phyloP scores from a whole-genome alignment of 2,888 invertebrate genomes.

The Nowickia ferox region DNA sequence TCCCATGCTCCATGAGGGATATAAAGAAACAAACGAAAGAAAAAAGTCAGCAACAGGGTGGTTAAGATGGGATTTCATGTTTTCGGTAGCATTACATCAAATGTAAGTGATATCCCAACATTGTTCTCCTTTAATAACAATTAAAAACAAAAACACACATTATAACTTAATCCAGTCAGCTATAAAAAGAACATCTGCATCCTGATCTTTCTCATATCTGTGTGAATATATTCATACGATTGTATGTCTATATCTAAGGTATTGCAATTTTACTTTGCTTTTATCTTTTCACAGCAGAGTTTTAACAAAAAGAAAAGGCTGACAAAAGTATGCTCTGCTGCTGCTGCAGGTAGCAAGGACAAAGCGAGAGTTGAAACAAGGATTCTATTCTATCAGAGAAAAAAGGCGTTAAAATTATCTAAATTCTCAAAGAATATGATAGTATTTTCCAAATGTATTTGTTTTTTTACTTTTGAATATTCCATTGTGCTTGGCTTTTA shows the following conservation, averaged over 20 bases:
- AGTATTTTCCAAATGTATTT: constrained; percentile 32
- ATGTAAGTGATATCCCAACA: constrained; percentile 68
- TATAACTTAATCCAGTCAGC: constrained; percentile 57
- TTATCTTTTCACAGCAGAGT: constrained; percentile 30
- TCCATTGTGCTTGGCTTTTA: constrained; percentile 36
- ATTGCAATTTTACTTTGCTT: constrained; percentile 49
- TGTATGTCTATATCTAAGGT: constrained; percentile 21
- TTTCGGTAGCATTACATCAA: constrained; percentile 69
- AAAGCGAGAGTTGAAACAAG: constrained; percentile 1
- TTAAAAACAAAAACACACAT: constrained; percentile 53
- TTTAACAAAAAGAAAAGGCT: constrained; percentile 27
- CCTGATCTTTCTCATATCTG: constrained; percentile 65
- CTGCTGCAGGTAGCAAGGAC: constrained; percentile 41
- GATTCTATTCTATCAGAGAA: constrained; percentile 18
- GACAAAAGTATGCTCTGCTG: constrained; percentile 32
- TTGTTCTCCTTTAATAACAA: constrained; percentile 54
- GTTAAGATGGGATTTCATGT: constrained; percentile 57
- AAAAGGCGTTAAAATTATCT: constrained; percentile 66
- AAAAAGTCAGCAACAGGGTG: constrained; percentile 49
- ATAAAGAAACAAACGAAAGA: not conserved
- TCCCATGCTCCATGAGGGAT: constrained; percentile 39
- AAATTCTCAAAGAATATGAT: constrained; percentile 56
- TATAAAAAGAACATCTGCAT: constrained; percentile 75
- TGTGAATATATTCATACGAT: not conserved
- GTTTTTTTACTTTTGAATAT: not conserved